Percentiles rank a stretch among this genome's conserved stretches.
Conservation (phyloP, 2,797 vertebrate genomes). For the Lerista edwardsae region DNA sequence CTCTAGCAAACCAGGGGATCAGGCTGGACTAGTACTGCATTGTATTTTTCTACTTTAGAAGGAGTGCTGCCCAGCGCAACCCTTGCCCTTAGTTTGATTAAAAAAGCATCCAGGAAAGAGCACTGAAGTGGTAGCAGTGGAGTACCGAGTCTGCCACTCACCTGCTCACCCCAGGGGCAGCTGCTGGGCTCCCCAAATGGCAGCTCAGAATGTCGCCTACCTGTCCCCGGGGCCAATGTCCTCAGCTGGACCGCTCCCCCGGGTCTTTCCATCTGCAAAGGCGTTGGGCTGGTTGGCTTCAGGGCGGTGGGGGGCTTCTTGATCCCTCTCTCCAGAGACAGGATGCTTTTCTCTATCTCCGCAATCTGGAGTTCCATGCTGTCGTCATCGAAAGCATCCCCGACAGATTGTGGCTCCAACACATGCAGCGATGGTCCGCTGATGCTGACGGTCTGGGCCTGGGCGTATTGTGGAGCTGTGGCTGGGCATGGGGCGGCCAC, state of each 20-base stretch:
- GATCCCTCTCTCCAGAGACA: slow-evolving; percentile 75
- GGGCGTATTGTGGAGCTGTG: slow-evolving; percentile 37
- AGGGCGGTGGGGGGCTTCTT: slow-evolving; percentile 72
- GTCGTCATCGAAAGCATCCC: slow-evolving; percentile 55
- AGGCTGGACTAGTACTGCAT: not conserved
- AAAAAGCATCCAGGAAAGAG: not conserved
- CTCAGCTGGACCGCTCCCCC: slow-evolving; percentile 38
- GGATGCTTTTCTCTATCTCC: slow-evolving; percentile 72
- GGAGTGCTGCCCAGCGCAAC: not conserved
- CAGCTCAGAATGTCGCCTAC: slow-evolving; percentile 20
- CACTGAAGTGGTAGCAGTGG: no score
- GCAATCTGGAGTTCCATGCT: slow-evolving; percentile 70
- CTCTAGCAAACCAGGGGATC: not conserved
- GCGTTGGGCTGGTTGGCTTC: slow-evolving; percentile 60
- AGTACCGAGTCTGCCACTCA: not conserved
- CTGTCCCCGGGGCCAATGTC: slow-evolving; percentile 28
- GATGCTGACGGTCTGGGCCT: slow-evolving; percentile 62
- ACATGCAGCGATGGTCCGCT: fast-evolving
- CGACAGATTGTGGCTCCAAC: fast-evolving
- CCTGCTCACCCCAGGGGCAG: not conserved
- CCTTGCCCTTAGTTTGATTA: not conserved
- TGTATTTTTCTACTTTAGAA: not conserved
- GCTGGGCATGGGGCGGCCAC: slow-evolving; percentile 27
- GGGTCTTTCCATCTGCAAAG: slow-evolving; percentile 25
- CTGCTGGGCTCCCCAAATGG: not conserved